These are phyloP conservation scores for Tinea pellionella DNA, from an alignment of 2,888 invertebrate genomes.

Conservation along the genomic window DNA sequence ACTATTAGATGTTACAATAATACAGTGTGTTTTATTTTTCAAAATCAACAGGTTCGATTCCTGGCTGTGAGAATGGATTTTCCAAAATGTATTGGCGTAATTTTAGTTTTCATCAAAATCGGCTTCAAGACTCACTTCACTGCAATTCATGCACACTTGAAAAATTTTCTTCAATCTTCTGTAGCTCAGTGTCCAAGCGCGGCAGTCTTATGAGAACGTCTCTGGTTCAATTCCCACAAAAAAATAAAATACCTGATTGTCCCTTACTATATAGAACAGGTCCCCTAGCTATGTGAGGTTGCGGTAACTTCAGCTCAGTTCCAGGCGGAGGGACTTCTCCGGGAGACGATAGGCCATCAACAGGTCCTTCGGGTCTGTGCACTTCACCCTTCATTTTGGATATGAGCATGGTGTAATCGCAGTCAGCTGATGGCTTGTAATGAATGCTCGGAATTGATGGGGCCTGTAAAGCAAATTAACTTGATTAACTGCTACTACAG, in stretches of 20 bases:
- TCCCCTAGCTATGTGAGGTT: slow-evolving; percentile 27
- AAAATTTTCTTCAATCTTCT: too few species aligned
- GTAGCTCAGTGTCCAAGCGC: too few species aligned
- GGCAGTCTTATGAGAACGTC: too few species aligned
- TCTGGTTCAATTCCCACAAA: too few species aligned
- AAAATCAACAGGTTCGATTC: too few species aligned
- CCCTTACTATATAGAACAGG: slow-evolving; percentile 48
- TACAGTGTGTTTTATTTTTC: too few species aligned
- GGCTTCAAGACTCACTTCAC: too few species aligned
- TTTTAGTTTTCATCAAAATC: too few species aligned
- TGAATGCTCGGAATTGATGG: slow-evolving; percentile 73
- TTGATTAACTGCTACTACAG: neutral
- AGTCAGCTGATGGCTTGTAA: slow-evolving; percentile 87
- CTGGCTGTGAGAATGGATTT: too few species aligned
- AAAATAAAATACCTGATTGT: neutral
- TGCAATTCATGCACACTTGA: too few species aligned
- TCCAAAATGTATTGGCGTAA: too few species aligned
- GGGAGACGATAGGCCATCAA: slow-evolving; percentile 30
- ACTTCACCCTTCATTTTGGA: slow-evolving; percentile 81
- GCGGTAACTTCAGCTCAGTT: slow-evolving; percentile 40
- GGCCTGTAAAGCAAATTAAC: slow-evolving; percentile 35
- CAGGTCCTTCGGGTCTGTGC: slow-evolving; percentile 27
- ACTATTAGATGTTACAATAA: too few species aligned
- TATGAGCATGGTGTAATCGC: slow-evolving; percentile 88
- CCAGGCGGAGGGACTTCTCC: slow-evolving; percentile 55